Evolutionary conservation across 2,797 vertebrate genomes (phyloP), one percentile per base, ranked within the genome.

Genomic region (Intellagama lesueurii): DNA sequence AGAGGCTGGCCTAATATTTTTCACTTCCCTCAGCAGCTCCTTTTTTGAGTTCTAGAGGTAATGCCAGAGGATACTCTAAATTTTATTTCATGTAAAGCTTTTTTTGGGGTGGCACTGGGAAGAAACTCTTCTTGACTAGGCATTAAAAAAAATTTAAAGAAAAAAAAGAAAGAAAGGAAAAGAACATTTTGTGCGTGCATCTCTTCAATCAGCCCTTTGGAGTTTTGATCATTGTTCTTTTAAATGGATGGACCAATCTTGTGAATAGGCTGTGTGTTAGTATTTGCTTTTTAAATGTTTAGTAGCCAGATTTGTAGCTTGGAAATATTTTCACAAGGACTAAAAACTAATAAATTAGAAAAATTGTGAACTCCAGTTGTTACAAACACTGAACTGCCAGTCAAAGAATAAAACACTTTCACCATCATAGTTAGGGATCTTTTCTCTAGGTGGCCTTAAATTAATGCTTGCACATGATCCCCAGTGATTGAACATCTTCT

Each of bases 311-410:
- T 22, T 64, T 64, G 26, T 77, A 17, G 85, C 91, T 95, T 96
- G 95, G 94, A 95, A 95, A 90, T 94, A 90, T 90, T 96, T 97
- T 93, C 93, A 88, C 94, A 93, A 96, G 94, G 95, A 94, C 91
- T 90, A 84, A 92, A 89, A 95, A 88, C 91, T 94, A 96, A 95
- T 96, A 93, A 95, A 93, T 93, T 94, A 92, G 87, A 96, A 96
- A 95, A 95, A 94, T 91, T 92, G 81, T 91, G 89, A 95, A 91
- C 89, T 94, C 87, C 76, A 91, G 91, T 92, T 95, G 78, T 95
- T 92, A 90, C 91, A 91, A 94, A 89, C 90, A 94, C 87, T 89
- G 94, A 93, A 88, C 93, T 95, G 94, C 91, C 93, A 95, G 40
- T 80, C 72, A 92, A 85, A 73, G 0, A 88, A 92, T 94, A 68